A percentile compares a stretch with the other conserved stretches of the same genome.
phyloP scores from a whole-genome alignment of 2,113 vertebrate species.

The Cheirogaleus medius region DNA sequence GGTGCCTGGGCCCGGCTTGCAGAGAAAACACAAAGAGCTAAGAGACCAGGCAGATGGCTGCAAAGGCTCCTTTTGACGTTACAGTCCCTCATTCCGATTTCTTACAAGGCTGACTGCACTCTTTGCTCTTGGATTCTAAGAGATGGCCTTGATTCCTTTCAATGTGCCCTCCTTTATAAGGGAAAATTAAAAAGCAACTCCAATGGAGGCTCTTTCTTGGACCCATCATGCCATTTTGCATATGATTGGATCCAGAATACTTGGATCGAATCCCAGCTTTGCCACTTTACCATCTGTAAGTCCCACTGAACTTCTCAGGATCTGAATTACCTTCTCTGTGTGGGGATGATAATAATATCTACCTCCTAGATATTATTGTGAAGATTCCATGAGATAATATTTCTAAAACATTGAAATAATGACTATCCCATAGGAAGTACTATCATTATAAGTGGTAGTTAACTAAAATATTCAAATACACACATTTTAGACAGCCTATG shows the following conservation, averaged over 20 bases:
- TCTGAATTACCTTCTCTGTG: background rate
- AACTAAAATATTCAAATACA: background rate
- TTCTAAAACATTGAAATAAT: background rate
- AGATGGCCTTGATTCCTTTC: background rate
- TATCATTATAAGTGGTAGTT: background rate
- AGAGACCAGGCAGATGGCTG: background rate
- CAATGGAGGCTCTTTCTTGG: background rate
- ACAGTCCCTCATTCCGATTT: no score
- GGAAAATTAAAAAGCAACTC: background rate
- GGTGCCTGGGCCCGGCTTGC: background rate
- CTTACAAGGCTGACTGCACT: background rate
- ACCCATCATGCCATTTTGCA: background rate
- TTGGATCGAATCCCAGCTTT: background rate
- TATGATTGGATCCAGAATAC: background rate
- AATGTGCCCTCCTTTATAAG: background rate
- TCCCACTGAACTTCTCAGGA: background rate
- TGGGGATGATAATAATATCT: background rate
- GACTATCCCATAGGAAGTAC: background rate
- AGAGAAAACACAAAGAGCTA: background rate
- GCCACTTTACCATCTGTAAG: background rate
- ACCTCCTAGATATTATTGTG: background rate
- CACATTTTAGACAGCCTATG: background rate
- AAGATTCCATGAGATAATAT: background rate
- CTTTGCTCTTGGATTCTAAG: background rate
- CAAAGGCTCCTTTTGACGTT: background rate